Conservation (phyloP, 2,888 invertebrate species). For the Cerastoderma edule region DNA sequence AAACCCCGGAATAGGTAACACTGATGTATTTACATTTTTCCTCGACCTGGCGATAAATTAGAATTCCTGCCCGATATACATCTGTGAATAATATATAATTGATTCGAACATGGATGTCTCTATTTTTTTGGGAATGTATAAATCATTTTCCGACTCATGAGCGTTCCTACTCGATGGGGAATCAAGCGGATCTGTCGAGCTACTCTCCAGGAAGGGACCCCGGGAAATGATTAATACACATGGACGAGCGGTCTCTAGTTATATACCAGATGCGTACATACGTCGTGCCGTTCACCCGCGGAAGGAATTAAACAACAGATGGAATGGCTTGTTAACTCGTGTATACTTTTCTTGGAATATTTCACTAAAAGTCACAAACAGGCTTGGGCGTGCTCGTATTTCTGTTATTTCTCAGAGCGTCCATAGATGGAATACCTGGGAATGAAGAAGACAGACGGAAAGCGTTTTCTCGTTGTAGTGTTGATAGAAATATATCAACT, state of each 20-base stretch:
- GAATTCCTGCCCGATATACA: neutral
- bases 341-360: too few relatives aligned
- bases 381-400: too few relatives aligned
- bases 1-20: too few relatives aligned
- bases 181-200: slow-evolving; percentile 28
- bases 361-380: slow-evolving; percentile 1
- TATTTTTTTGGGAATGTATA: slow-evolving; percentile 26
- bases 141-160: slow-evolving; percentile 33
- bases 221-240: slow-evolving; percentile 27
- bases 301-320: too few relatives aligned
- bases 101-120: slow-evolving; percentile 25
- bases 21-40: slow-evolving; percentile 19
- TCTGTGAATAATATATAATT: slow-evolving; percentile 18
- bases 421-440: too few relatives aligned
- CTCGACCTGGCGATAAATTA: slow-evolving; percentile 22
- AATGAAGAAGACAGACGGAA: slow-evolving; percentile 13
- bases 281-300: too few relatives aligned
- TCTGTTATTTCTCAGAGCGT: too few relatives aligned
- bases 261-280: neutral
- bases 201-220: slow-evolving; percentile 18
- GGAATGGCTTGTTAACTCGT: neutral
- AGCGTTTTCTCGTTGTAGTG: slow-evolving; percentile 1
- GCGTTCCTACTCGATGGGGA: slow-evolving; percentile 15
- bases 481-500: slow-evolving; percentile 21
- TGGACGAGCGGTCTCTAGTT: neutral